Conservation (phyloP, 2,113 vertebrate genomes). For the Larimichthys polyactis region DNA sequence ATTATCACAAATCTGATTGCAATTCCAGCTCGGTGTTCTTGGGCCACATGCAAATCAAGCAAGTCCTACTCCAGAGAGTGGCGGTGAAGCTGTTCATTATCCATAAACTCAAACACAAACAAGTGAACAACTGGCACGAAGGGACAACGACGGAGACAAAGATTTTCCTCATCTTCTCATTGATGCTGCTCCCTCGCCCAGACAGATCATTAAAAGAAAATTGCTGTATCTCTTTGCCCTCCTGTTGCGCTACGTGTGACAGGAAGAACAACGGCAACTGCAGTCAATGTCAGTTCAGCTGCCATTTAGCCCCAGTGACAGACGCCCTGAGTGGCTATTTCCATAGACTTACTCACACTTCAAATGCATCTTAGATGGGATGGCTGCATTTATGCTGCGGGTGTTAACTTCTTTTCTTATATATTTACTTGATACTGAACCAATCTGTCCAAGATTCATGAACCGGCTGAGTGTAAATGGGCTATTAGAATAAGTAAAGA, state of each 20-base stretch:
- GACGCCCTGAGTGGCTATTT: not conserved
- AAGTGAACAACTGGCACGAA: not conserved
- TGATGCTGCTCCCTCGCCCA: not conserved
- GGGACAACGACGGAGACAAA: not conserved
- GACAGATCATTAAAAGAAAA: not conserved
- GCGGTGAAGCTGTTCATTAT: not conserved
- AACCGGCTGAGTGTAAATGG: not conserved
- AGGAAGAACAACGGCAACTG: not conserved
- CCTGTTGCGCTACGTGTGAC: not conserved
- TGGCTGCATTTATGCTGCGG: not conserved
- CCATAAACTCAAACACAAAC: not conserved
- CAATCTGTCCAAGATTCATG: not conserved
- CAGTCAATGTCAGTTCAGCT: not conserved
- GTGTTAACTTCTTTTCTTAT: too few species aligned
- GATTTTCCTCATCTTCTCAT: not conserved
- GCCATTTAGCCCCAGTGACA: not conserved
- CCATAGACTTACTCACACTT: not conserved
- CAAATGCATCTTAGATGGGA: not conserved
- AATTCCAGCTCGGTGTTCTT: too few species aligned
- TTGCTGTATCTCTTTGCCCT: not conserved
- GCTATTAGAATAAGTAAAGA: not conserved
- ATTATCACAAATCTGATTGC: too few species aligned
- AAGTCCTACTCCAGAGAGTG: not conserved
- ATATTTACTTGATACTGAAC: not conserved
- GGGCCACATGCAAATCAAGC: too few species aligned